Evolutionary conservation across 2,888 invertebrate species (phyloP), one percentile per base, ranked within the genome.

Genomic region (Sepiola atlantica): DNA sequence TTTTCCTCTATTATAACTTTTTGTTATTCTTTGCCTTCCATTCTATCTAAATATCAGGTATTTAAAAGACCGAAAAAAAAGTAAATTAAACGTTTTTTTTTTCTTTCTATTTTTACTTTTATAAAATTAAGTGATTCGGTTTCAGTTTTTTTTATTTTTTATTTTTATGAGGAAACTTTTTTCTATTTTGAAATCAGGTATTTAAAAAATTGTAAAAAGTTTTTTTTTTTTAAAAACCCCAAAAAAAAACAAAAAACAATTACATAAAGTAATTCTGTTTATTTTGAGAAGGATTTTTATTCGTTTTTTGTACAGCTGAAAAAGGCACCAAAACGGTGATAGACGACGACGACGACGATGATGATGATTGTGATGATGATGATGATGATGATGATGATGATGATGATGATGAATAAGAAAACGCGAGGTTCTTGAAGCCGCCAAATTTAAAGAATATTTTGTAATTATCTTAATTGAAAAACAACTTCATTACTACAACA

Each of bases 111-210:
- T 77, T 77, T 77, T 77, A 77, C 77, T 77, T 77, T 77, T 77
- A 77, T 77, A n/a, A 32, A 77, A 77, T 77, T 77, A 77, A 77
- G 77, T 77, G 77, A 77, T 77, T 77, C 77, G 14, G n/a, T 32
- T n/a, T 77, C 24, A 24, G 61, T 61, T 61, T 61, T 61, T 8
- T 2, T 61, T 21, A 1, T 20, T 61, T 28, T 61, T 28, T 61
- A 2, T 61, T 77, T 77, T 77, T 32, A 21, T 12, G 14, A 77
- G 18, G n/a, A 77, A 77, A 45, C 16, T 14, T 14, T 28, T n/a
- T 77, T 77, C 77, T 77, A 77, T 77, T 77, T 77, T n/a, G 32
- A 77, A n/a, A 77, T 77, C 77, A 77, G n/a, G 77, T 77, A 77
- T 77, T 77, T 77, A n/a, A 77, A n/a, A 77, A 77, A n/a, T 77